A percentile compares a stretch with the other conserved stretches of the same genome.
phyloP scores from a whole-genome alignment of 2,888 invertebrate species.

The Platynereis dumerilii region DNA sequence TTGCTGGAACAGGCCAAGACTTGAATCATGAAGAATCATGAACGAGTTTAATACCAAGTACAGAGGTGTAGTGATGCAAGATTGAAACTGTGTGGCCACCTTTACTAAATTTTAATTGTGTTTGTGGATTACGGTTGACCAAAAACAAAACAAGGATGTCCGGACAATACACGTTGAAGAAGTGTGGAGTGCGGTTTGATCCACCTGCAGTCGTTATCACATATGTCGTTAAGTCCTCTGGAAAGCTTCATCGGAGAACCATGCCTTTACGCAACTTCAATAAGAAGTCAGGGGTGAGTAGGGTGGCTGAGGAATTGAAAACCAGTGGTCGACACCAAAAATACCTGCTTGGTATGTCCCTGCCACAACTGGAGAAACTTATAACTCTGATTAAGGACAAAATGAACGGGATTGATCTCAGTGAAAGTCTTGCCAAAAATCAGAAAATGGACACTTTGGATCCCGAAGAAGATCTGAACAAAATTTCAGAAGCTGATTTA shows the following conservation, averaged over 20 bases:
- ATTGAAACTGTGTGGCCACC: no score
- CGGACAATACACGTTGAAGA: constrained; percentile 34
- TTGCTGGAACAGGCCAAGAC: no score
- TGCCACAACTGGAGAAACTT: constrained; percentile 63
- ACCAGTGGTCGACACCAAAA: constrained; percentile 58
- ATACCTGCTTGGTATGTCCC: constrained; percentile 60
- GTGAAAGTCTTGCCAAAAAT: constrained; percentile 61
- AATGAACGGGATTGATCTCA: constrained; percentile 60
- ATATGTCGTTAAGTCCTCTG: constrained; percentile 39
- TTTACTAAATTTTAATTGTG: no score
- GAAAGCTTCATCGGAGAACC: constrained; percentile 46
- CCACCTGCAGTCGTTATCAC: constrained; percentile 61
- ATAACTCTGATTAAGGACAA: constrained; percentile 64
- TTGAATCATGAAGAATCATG: no score
- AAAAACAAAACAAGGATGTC: neutral
- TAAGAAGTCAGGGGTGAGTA: constrained; percentile 58
- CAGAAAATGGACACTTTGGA: constrained; percentile 60
- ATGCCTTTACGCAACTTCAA: constrained; percentile 66
- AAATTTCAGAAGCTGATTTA: constrained; percentile 62
- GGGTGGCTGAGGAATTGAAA: constrained; percentile 58
- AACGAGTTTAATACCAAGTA: no score
- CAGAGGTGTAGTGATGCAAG: no score
- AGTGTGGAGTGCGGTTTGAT: constrained; percentile 61
- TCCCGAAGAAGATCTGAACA: constrained; percentile 66
- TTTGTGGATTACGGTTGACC: no score